Percentiles rank a stretch among this genome's conserved stretches.
Evolutionary conservation across 2,113 vertebrate species (phyloP).

Genomic region (Myrmecophaga tridactyla): DNA sequence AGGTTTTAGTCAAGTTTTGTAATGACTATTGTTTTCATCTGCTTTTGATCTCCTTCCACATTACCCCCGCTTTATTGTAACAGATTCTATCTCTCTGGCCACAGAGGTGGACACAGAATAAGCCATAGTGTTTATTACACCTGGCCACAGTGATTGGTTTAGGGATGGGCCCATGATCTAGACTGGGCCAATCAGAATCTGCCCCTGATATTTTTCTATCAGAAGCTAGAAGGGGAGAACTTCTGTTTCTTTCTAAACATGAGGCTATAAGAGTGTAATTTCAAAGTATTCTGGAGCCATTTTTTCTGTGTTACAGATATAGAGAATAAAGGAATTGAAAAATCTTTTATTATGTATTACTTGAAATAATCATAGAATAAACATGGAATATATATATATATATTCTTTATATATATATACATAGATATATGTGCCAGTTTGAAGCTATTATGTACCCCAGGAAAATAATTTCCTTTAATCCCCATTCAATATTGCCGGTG

Average conservation of each 20-base stretch:
- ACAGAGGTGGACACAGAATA: neutral
- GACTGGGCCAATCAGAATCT: neutral
- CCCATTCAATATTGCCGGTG: too few relatives aligned
- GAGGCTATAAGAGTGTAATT: neutral
- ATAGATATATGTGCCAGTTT: too few relatives aligned
- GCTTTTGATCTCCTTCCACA: neutral
- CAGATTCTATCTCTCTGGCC: neutral
- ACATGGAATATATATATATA: neutral
- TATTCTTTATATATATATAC: too few relatives aligned
- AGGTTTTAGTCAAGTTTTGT: neutral
- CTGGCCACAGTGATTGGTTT: neutral
- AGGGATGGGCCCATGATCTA: neutral
- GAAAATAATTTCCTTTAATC: too few relatives aligned
- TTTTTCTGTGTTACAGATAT: neutral
- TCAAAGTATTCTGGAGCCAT: neutral
- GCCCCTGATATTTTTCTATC: neutral
- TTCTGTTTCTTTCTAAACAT: neutral
- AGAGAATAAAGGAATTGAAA: constrained; percentile 27
- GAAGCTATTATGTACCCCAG: too few relatives aligned
- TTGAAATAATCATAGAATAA: neutral
- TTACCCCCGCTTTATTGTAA: neutral
- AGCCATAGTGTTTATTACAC: neutral
- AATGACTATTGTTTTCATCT: neutral
- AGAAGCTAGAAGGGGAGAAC: neutral
- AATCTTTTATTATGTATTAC: constrained; percentile 24